Base-by-base conservation (phyloP, 2,888 invertebrate genomes). In the Scaptomyza flava region DNA sequence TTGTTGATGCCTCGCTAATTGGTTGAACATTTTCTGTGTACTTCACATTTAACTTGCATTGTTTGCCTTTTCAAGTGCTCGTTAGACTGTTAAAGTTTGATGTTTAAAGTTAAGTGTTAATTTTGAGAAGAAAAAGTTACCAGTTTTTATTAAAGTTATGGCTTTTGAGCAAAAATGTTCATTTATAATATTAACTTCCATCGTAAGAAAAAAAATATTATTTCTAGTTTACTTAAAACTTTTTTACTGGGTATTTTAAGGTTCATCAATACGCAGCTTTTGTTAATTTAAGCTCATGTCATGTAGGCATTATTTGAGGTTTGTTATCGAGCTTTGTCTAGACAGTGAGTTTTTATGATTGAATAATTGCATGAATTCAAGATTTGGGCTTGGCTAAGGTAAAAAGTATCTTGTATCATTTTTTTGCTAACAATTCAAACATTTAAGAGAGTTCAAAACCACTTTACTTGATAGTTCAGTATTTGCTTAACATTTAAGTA, bases 1-100 rank as follows among this genome's bases (percentile, higher is more conserved):
- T 74, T 62, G 54, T 36, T 43, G 65, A 17, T 33, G 17, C 3
- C 41, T 34, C 31, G 71, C 77, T 74, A 74, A 74, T 74, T 74
- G 50, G 1, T n/a, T n/a, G 27, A 47, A 56, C 36, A 0, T 17
- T 62, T 46, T 27, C n/a, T 63, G 68, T 63, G 50, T 52, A 43
- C 53, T 50, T 42, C 31, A 43, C 7, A 51, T 17, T 59, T 14
- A 61, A 33, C 23, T 47, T 20, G 20, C 23, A 50, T 54, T 63
- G 36, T 63, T 50, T 46, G 36, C 20, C 41, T 31, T 20, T 27
- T 34, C 8, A 11, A 12, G n/a, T 23, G 9, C 45, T 23, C 31
- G 14, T 31, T 12, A 47, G 7, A 42, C 3, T 17, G 6, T 2
- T 11, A 11, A 38, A n/a, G n/a, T 34, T 12, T 27, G 42, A 33